Evolutionary conservation across 2,113 vertebrate species (phyloP).

Genomic region (Apodemus speciosus): DNA sequence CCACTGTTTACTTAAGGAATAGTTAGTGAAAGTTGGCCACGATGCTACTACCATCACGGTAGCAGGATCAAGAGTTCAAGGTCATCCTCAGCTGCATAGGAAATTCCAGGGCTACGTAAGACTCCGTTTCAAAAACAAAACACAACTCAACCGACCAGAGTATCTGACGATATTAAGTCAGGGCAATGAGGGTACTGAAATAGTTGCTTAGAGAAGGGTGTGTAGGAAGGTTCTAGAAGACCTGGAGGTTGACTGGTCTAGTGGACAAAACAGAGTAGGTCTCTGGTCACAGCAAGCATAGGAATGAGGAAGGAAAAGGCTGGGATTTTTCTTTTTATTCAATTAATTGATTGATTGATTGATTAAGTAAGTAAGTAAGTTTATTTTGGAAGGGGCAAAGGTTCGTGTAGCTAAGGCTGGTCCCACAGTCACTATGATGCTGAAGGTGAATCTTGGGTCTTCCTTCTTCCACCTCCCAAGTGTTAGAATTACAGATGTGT

Average conservation of each 20-base stretch:
- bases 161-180: not conserved
- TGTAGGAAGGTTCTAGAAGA: not conserved
- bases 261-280: not conserved
- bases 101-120: not conserved
- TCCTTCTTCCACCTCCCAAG: not conserved
- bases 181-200: not conserved
- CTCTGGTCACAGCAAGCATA: not conserved
- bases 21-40: not conserved
- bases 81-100: not conserved
- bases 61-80: not conserved
- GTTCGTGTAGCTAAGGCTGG: too few relatives aligned
- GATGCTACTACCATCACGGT: not conserved
- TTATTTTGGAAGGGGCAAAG: not conserved
- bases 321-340: not conserved
- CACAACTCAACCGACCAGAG: not conserved
- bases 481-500: not conserved
- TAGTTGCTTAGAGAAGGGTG: not conserved
- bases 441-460: too few relatives aligned
- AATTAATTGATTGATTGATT: too few relatives aligned
- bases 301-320: not conserved
- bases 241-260: not conserved
- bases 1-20: not conserved
- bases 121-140: not conserved
- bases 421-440: not conserved
- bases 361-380: not conserved